phyloP scores from a whole-genome alignment of 2,797 vertebrate species.

The Geotrypetes seraphini region DNA sequence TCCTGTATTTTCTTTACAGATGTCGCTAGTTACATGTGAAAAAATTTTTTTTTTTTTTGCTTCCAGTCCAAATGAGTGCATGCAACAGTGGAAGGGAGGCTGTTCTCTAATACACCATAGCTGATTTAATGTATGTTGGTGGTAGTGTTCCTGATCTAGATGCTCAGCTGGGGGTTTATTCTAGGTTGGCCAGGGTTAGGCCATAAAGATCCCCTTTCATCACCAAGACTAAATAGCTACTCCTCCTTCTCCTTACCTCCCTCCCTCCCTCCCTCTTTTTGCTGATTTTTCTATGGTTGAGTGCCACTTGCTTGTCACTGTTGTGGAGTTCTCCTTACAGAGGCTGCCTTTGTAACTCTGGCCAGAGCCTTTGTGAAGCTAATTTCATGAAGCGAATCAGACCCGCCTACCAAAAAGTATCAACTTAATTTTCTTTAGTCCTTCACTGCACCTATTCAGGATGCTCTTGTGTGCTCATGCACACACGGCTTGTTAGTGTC shows the following conservation, averaged over 20 bases:
- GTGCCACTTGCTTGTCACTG: slow-evolving; percentile 21
- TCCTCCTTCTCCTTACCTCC: not conserved
- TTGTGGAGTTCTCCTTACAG: slow-evolving; percentile 41
- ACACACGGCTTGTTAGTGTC: too few relatives aligned
- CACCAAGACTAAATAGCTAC: too few relatives aligned
- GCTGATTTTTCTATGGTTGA: slow-evolving; percentile 2
- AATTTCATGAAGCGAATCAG: slow-evolving; percentile 46
- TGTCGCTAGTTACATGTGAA: too few relatives aligned
- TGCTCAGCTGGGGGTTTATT: not conserved
- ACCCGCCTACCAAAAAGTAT: slow-evolving; percentile 32
- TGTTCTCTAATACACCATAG: too few relatives aligned
- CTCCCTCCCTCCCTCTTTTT: not conserved
- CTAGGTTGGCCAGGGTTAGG: not conserved
- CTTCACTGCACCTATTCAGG: slow-evolving; percentile 2
- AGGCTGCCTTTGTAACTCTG: slow-evolving; percentile 37
- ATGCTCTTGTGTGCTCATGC: slow-evolving; percentile 12
- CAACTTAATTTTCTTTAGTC: slow-evolving; percentile 30
- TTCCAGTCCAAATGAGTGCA: too few relatives aligned
- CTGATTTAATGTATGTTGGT: not conserved
- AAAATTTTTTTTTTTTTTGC: too few relatives aligned
- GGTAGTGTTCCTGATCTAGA: not conserved
- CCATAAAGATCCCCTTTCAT: not conserved
- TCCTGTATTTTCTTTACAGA: too few relatives aligned
- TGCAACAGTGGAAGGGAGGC: too few relatives aligned
- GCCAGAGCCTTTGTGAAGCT: slow-evolving; percentile 47